Evolutionary conservation across 1,140 invertebrate species (phyloP).

Genomic region (Homalodisca vitripennis): DNA sequence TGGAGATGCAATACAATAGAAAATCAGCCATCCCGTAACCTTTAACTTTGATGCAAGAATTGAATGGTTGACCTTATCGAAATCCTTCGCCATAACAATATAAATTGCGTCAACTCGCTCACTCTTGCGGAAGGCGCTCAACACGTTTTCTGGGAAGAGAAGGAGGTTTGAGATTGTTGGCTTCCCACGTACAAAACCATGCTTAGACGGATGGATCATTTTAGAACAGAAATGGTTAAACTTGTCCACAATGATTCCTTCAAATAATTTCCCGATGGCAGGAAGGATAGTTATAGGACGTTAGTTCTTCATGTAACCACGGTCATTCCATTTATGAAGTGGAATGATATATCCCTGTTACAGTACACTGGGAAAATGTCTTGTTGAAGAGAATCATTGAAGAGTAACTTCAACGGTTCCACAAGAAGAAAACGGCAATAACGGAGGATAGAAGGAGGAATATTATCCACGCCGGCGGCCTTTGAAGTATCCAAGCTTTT

Average conservation of each 20-base stretch:
- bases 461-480: no score
- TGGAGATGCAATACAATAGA: neutral
- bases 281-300: constrained; percentile 11
- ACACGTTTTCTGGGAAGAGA: neutral
- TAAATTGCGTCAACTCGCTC: neutral
- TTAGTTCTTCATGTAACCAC: neutral
- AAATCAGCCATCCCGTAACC: neutral
- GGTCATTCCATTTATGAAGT: neutral
- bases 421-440: no score
- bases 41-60: neutral
- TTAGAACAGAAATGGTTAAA: neutral
- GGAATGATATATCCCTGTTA: neutral
- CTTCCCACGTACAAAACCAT: neutral
- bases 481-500: no score
- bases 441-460: no score
- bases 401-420: no score
- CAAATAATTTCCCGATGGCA: neutral
- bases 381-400: no score
- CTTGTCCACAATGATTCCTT: neutral
- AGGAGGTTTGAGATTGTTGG: neutral
- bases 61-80: neutral
- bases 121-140: neutral
- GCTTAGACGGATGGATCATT: neutral
- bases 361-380: neutral
- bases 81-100: neutral